Evolutionary conservation across 2,888 invertebrate species (phyloP), one percentile per base, ranked within the genome.

Genomic region (Nasonia oneida): DNA sequence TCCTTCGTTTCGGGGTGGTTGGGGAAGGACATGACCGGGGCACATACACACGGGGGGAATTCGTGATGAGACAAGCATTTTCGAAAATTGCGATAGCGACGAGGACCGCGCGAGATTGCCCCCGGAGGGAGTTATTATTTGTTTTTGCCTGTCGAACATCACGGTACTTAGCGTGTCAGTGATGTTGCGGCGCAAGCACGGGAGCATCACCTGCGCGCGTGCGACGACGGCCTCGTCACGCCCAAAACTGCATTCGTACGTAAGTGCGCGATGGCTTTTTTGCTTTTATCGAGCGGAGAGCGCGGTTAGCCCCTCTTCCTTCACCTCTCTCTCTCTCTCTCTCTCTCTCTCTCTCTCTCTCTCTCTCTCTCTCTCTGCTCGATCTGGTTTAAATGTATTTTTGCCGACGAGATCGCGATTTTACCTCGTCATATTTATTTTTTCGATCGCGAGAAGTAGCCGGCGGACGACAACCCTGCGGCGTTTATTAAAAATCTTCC

Each of bases 11-110:
- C n/a, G 80, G 86, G 84, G 87, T 86, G 86, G 64, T 67, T 67
- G 77, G 87, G 89, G 87, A 75, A 82, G 67, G 76, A 82, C 64
- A 64, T 37, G 5, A 37, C 4, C 33, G 42, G 10, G 29, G 53
- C 15, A 87, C 87, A 88, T 4, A 37, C 37, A 37, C 37, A 37
- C 37, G 71, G 29, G 86, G 79, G 84, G 86, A 83, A 87, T 89
- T 87, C 88, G 88, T 91, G 92, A 93, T 93, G 93, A 93, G 93
- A 93, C 92, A 92, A 91, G 90, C 91, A 91, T 93, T 93, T 92
- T 91, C 90, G 90, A 92, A 87, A 93, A 93, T 93, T 93, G 91
- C 92, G 90, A 83, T 47, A 57, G 75, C 70, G 23, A 61, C 75
- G 64, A 81, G 73, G 80, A 33, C 18, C n/a, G 42, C 73, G 14